Conservation (phyloP, 2,888 invertebrate species). For the Argyresthia goedartella region DNA sequence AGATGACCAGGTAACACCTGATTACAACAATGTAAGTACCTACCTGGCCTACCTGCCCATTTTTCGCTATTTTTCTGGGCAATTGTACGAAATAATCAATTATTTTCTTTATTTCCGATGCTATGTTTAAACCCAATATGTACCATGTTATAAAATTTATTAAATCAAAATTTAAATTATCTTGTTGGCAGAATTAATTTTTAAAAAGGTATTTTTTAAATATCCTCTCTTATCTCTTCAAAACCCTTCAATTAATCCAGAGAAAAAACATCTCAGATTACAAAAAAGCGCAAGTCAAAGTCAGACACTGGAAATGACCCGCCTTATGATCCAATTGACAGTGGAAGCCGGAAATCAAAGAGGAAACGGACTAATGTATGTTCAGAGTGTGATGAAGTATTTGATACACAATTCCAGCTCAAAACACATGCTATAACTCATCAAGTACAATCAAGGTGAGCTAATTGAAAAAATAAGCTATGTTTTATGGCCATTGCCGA, state of each 20-base stretch:
- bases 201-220: too few relatives aligned
- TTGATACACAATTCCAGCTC: constrained; percentile 14
- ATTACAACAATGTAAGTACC: background rate
- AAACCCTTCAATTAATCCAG: background rate
- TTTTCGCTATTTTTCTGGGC: background rate
- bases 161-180: too few relatives aligned
- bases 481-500: too few relatives aligned
- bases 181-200: too few relatives aligned
- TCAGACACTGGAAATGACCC: background rate
- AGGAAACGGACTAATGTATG: constrained; percentile 10
- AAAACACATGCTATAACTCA: constrained; percentile 23
- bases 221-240: too few relatives aligned
- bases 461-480: too few relatives aligned
- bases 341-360: constrained; percentile 1
- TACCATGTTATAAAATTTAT: too few relatives aligned
- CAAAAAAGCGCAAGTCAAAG: background rate
- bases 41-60: background rate
- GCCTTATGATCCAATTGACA: background rate
- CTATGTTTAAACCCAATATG: background rate
- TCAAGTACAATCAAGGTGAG: constrained; percentile 15
- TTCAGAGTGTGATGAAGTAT: constrained; percentile 16
- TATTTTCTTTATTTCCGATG: background rate
- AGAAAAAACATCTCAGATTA: background rate
- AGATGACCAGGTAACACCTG: constrained; percentile 11
- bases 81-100: too few relatives aligned